Conservation (phyloP, 2,888 invertebrate species). For the Drosophila neotestacea region DNA sequence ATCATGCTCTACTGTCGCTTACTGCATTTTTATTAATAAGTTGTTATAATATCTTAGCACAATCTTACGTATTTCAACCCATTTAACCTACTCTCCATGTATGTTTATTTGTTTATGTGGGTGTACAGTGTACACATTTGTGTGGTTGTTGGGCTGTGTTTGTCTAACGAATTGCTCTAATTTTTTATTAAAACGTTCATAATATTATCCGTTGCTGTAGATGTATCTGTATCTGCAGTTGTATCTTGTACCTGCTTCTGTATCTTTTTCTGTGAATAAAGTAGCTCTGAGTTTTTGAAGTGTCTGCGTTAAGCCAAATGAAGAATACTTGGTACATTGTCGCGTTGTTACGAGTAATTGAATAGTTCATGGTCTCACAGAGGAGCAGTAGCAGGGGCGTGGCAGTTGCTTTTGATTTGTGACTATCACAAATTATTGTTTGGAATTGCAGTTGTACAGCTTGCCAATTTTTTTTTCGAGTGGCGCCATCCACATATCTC, state of each 20-base stretch:
- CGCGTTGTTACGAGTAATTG: conserved; percentile 7
- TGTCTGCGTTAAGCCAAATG: conserved; percentile 24
- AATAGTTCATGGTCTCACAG: conserved; percentile 37
- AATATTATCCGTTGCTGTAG: conserved; percentile 29
- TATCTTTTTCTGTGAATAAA: conserved; percentile 7
- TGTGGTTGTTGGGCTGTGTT: conserved; percentile 7
- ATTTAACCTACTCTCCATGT: not conserved
- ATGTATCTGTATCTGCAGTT: not conserved
- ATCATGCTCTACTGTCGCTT: too few relatives aligned
- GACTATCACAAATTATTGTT: conserved; percentile 25
- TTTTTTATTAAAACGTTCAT: conserved; percentile 53
- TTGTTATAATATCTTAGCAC: not conserved
- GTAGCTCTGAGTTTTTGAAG: conserved; percentile 5
- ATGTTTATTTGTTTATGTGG: not conserved
- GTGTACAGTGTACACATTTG: not conserved
- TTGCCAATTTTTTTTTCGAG: conserved; percentile 33
- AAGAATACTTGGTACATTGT: conserved; percentile 34
- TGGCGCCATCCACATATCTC: conserved; percentile 39
- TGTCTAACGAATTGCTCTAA: conserved; percentile 41
- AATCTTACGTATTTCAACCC: not conserved
- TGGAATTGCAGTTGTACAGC: conserved; percentile 34
- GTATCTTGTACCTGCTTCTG: conserved; percentile 1
- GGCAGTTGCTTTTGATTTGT: conserved; percentile 28
- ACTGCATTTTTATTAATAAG: not conserved
- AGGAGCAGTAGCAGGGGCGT: not conserved